Conservation (phyloP, 92 coral and sea anemone species). For the Palythoa caribaeorum region DNA sequence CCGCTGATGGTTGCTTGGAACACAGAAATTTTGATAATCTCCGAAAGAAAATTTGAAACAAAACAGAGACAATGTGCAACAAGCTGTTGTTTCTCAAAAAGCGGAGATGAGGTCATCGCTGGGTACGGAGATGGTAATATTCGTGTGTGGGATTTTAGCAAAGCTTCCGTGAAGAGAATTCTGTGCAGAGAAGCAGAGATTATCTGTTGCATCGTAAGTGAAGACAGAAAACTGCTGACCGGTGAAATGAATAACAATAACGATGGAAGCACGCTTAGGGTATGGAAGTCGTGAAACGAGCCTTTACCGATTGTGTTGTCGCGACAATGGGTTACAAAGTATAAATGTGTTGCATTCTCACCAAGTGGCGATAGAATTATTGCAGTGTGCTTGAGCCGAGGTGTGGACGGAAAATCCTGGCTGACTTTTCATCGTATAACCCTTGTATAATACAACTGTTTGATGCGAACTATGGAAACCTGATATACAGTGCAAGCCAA, state of each 20-base stretch:
- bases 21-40: slow-evolving; percentile 17
- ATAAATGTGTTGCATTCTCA: slow-evolving; percentile 33
- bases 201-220: slow-evolving; percentile 12
- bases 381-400: background rate
- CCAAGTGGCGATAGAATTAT: slow-evolving; percentile 17
- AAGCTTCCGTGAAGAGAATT: background rate
- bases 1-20: slow-evolving; percentile 6
- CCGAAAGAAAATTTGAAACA: background rate
- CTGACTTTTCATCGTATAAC: too few relatives aligned
- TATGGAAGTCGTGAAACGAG: slow-evolving; percentile 8
- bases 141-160: slow-evolving; percentile 25
- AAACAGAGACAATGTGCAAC: background rate
- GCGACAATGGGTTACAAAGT: background rate
- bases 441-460: background rate
- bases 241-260: background rate
- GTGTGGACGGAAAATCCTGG: too few relatives aligned
- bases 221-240: background rate
- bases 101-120: background rate
- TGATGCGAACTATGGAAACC: slow-evolving; percentile 5
- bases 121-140: slow-evolving; percentile 1
- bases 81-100: slow-evolving; percentile 19
- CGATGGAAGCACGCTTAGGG: background rate
- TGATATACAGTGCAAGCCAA: background rate
- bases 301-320: background rate
- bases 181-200: background rate